Conservation (phyloP, 2,797 vertebrate genomes). For the Pipistrellus pygmaeus region DNA sequence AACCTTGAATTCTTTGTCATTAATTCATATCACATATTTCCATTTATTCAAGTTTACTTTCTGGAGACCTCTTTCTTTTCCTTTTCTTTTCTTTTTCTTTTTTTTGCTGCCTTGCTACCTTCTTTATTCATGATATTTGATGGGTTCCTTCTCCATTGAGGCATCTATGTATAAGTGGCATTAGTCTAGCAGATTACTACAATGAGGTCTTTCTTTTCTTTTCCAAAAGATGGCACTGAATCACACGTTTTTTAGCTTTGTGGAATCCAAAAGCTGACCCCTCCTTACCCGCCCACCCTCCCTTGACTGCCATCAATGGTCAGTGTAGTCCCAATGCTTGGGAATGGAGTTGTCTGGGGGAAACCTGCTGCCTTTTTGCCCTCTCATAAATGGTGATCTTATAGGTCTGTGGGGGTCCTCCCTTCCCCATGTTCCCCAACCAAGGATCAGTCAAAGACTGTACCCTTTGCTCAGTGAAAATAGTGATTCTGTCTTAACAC, state of each 20-base stretch:
- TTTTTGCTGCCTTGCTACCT: background rate
- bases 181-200: background rate
- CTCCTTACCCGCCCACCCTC: fast-evolving
- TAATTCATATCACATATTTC: background rate
- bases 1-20: background rate
- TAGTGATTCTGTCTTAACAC: background rate
- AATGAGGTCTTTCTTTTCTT: background rate
- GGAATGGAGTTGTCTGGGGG: background rate
- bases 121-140: background rate
- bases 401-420: background rate
- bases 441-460: background rate
- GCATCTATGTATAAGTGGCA: background rate
- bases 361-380: background rate
- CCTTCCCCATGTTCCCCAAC: background rate
- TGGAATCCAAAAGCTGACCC: background rate
- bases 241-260: background rate
- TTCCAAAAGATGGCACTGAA: background rate
- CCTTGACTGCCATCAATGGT: background rate
- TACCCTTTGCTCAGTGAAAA: background rate
- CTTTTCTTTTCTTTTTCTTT: background rate
- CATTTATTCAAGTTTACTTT: background rate
- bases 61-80: background rate
- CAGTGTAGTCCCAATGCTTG: background rate
- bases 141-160: background rate
- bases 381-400: background rate